phyloP scores from a whole-genome alignment of 2,888 invertebrate species.

The Cantharis lateralis region DNA sequence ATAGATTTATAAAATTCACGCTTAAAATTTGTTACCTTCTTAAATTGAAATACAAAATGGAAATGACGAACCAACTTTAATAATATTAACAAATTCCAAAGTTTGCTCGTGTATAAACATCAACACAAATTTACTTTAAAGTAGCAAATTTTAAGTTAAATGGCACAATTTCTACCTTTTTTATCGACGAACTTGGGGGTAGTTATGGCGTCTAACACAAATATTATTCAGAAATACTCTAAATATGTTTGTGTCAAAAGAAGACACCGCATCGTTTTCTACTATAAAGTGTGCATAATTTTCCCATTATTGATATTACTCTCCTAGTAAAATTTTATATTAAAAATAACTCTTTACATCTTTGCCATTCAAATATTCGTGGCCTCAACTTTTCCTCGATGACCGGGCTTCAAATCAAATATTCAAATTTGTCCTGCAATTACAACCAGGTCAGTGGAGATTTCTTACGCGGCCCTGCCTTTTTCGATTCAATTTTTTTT shows the following conservation, averaged over 20 bases:
- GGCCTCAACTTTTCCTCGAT: neutral
- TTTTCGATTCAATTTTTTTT: no score
- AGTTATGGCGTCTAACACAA: constrained; percentile 3
- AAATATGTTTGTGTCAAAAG: neutral
- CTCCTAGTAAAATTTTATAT: neutral
- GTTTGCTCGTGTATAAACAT: neutral
- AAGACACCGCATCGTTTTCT: constrained; percentile 6
- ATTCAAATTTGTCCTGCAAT: no score
- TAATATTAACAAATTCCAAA: neutral
- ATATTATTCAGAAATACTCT: constrained; percentile 3
- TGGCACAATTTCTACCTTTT: constrained; percentile 1
- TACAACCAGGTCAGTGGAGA: no score
- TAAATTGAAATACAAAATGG: neutral
- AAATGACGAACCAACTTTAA: neutral
- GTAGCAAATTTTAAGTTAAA: neutral
- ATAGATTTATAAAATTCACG: neutral
- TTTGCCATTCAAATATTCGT: no score
- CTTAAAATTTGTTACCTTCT: neutral
- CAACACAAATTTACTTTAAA: neutral
- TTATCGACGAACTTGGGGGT: constrained; percentile 1
- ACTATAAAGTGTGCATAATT: neutral
- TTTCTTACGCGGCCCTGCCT: no score
- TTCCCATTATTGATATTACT: neutral
- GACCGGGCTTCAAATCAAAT: no score
- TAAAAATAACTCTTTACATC: neutral